A percentile compares a stretch with the other conserved stretches of the same genome.
Evolutionary conservation across 2,888 invertebrate genomes (phyloP).

Genomic region (Tridacna gigas): DNA sequence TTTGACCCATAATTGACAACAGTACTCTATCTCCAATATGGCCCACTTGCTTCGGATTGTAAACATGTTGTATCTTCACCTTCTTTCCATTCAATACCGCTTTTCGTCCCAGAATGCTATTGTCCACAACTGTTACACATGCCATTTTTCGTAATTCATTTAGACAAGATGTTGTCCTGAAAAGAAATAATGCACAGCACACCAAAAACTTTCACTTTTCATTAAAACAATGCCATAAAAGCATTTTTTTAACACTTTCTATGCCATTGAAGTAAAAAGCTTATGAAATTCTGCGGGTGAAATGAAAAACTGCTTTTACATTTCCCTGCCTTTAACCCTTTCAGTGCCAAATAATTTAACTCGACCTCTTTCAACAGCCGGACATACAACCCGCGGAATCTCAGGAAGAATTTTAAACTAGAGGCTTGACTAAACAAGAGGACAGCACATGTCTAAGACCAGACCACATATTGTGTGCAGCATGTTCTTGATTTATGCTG

Average conservation of each 20-base stretch:
- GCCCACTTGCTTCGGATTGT: conserved; percentile 86
- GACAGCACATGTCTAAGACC: too few species aligned
- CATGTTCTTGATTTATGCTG: too few species aligned
- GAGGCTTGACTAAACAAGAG: too few species aligned
- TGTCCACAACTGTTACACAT: conserved; percentile 96
- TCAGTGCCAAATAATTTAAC: too few species aligned
- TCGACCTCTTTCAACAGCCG: too few species aligned
- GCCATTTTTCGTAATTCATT: conserved; percentile 86
- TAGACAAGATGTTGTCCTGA: conserved; percentile 77
- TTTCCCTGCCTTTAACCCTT: too few species aligned
- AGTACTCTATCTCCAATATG: conserved; percentile 93
- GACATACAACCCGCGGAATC: too few species aligned
- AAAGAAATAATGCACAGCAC: conserved; percentile 44
- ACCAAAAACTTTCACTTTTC: not conserved
- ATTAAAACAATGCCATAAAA: not conserved
- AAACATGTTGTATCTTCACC: conserved; percentile 95
- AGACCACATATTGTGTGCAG: too few species aligned
- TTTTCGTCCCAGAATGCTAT: conserved; percentile 96
- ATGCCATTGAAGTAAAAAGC: not conserved
- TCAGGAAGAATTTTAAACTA: too few species aligned
- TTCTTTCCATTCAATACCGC: conserved; percentile 98
- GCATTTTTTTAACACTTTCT: not conserved
- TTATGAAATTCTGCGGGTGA: too few species aligned
- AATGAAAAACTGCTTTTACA: too few species aligned
- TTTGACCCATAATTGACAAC: conserved; percentile 97